phyloP scores from a whole-genome alignment of 2,888 invertebrate species.

The Drosophila atroscutellata region DNA sequence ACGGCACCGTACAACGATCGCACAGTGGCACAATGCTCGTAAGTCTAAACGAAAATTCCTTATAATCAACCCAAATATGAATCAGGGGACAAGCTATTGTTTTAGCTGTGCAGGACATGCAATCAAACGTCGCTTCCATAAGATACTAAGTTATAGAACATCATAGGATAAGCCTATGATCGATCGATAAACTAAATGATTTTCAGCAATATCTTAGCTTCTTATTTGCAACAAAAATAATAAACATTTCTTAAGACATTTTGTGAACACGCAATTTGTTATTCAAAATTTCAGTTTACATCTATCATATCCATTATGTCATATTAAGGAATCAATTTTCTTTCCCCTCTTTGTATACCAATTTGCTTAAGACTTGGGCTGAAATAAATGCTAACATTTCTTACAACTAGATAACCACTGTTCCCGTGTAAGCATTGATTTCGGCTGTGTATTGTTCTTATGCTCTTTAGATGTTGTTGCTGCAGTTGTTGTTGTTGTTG shows the following conservation, averaged over 20 bases:
- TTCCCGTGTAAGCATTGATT: constrained; percentile 53
- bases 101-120: background rate
- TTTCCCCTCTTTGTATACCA: background rate
- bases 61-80: background rate
- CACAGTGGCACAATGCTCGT: constrained; percentile 43
- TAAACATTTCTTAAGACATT: too few relatives aligned
- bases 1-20: constrained; percentile 37
- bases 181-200: background rate
- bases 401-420: constrained; percentile 33
- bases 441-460: constrained; percentile 54
- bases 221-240: too few relatives aligned
- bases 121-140: background rate
- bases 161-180: background rate
- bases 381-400: background rate
- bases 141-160: background rate
- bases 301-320: background rate
- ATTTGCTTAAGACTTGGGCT: background rate
- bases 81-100: background rate
- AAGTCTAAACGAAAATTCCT: background rate
- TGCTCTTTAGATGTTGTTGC: constrained; percentile 46
- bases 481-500: constrained; percentile 35
- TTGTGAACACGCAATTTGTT: too few relatives aligned
- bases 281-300: too few relatives aligned
- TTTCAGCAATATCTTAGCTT: background rate
- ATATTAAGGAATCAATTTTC: background rate